Evolutionary conservation across 2,888 invertebrate genomes (phyloP), one percentile per base, ranked within the genome.

Genomic region (Mythimna lalbum): DNA sequence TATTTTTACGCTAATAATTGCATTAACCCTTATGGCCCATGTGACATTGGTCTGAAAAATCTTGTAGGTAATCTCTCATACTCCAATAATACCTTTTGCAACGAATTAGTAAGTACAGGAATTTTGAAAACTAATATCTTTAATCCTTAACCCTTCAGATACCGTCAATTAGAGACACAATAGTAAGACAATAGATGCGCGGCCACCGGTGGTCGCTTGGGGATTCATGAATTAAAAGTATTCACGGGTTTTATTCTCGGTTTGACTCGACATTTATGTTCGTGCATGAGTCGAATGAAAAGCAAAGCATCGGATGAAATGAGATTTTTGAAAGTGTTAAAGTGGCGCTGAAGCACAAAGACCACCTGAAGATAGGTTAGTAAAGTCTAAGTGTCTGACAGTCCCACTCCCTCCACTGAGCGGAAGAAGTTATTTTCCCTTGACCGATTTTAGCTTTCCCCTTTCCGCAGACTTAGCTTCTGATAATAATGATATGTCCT

Each of bases 51-150:
- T n/a, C 14, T 7, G 4, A n/a, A 49, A 47, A 23, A 36, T 39
- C 2, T 39, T 55, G 19, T 23, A 31, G 19, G 19, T 2, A 36
- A 50, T n/a, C 33, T 53, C 4, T 72, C 21, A 49, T 31, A 49
- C 14, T 31, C 7, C 19, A 72, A 55, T 55, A 63, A 72, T 52
- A 69, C 57, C 14, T 43, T 33, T 36, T 1, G 10, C 31, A 33
- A 21, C n/a, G 6, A 7, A 50, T 31, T 19, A 19, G 21, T 21
- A 19, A 1, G 27, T 27, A 27, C 27, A 33, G 14, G 6, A 6
- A 17, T 57, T 9, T 21, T 36, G 7, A 19, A 21, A 33, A 57
- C n/a, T n/a, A 31, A 6, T n/a, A 14, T 14, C 10, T 33, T 31
- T 21, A 50, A 23, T 50, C 14, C 3, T 12, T n/a, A n/a, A n/a